phyloP scores from a whole-genome alignment of 2,888 invertebrate species.

The Leptura quadrifasciata region DNA sequence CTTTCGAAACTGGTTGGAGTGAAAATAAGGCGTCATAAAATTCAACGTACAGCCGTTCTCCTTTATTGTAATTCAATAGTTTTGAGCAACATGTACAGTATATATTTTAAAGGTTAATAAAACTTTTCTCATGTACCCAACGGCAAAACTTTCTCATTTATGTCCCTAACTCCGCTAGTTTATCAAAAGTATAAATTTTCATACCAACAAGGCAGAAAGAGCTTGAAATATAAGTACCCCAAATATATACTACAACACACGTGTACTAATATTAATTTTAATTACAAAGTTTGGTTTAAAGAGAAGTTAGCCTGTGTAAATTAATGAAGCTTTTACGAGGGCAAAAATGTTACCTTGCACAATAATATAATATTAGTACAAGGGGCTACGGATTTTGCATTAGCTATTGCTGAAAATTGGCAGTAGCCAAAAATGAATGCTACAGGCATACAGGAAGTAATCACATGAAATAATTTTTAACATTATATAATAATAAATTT shows the following conservation, averaged over 20 bases:
- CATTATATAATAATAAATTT: no score
- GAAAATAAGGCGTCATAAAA: constrained; percentile 34
- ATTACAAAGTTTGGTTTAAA: constrained; percentile 44
- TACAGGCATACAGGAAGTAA: no score
- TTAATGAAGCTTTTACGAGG: neutral
- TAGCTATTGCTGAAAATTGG: no score
- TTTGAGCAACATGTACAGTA: constrained; percentile 20
- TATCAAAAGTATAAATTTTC: constrained; percentile 41
- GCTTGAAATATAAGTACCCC: constrained; percentile 15
- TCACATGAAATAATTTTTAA: no score
- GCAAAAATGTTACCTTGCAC: constrained; percentile 2
- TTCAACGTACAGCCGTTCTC: constrained; percentile 32
- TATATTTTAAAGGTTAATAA: constrained; percentile 41
- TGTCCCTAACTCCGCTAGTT: constrained; percentile 37
- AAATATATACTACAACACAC: constrained; percentile 3
- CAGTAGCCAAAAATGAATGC: no score
- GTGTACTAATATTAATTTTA: constrained; percentile 45
- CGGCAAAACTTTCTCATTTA: constrained; percentile 42
- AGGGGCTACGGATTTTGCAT: no score
- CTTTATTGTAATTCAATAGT: constrained; percentile 46
- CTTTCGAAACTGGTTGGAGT: constrained; percentile 38
- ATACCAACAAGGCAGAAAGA: constrained; percentile 7
- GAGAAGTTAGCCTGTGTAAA: constrained; percentile 3
- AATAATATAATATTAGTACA: neutral
- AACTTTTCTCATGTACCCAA: constrained; percentile 26